phyloP scores from a whole-genome alignment of 1,140 invertebrate genomes.

The Pinna nobilis region DNA sequence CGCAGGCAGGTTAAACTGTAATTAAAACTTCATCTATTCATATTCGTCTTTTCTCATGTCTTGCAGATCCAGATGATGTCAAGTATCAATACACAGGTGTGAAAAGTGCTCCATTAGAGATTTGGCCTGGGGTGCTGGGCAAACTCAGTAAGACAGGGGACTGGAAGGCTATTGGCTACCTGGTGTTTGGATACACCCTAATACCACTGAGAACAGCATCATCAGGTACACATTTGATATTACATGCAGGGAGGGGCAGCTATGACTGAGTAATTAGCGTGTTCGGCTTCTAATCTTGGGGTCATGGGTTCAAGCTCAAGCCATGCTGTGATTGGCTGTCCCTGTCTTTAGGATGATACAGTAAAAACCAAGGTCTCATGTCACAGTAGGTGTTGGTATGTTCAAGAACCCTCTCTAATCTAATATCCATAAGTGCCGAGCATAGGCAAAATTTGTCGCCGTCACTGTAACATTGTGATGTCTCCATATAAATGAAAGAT shows the following conservation, averaged over 20 bases:
- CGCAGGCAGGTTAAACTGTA: too few relatives aligned
- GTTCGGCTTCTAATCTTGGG: constrained; percentile 1
- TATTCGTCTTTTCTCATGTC: background rate
- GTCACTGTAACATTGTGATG: too few relatives aligned
- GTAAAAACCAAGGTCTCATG: too few relatives aligned
- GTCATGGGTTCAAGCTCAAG: background rate
- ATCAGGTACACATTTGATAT: too few relatives aligned
- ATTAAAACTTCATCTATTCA: background rate
- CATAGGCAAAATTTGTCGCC: too few relatives aligned
- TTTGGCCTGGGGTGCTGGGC: constrained; percentile 8
- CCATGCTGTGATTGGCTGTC: background rate
- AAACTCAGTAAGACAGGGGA: constrained; percentile 23
- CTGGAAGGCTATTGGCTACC: constrained; percentile 27
- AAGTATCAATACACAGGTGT: constrained; percentile 17
- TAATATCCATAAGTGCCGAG: too few relatives aligned
- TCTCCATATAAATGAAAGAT: too few relatives aligned
- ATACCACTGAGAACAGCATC: too few relatives aligned
- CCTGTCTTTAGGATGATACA: background rate
- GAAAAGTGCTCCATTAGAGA: background rate
- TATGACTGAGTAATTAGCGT: too few relatives aligned
- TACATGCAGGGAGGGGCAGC: too few relatives aligned
- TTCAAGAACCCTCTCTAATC: too few relatives aligned
- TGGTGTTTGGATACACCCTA: constrained; percentile 33
- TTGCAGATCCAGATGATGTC: constrained; percentile 8
- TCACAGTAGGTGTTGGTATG: too few relatives aligned